These are phyloP conservation scores for Pteronura brasiliensis DNA, from an alignment of 2,113 vertebrate species.

Conservation along the genomic window DNA sequence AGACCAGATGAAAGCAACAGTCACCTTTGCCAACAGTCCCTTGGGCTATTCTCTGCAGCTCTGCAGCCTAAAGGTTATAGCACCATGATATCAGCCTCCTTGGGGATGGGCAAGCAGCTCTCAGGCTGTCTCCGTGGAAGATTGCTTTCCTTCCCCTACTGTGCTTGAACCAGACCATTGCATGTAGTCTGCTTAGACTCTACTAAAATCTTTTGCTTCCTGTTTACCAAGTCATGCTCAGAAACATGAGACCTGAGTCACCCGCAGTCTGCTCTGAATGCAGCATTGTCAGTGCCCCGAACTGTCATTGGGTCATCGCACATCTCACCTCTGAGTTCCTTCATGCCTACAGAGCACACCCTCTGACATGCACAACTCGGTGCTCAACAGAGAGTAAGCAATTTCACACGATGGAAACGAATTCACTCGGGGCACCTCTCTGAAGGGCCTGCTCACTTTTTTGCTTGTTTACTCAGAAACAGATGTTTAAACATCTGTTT, in stretches of 20 bases:
- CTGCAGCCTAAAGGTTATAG: background rate
- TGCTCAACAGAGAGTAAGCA: background rate
- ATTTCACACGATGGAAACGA: background rate
- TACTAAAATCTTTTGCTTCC: background rate
- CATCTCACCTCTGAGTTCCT: background rate
- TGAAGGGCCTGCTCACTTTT: constrained; percentile 15
- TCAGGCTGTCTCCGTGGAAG: background rate
- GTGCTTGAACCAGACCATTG: background rate
- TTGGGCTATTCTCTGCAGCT: background rate
- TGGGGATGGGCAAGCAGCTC: background rate
- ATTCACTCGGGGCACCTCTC: background rate
- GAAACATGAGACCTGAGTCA: background rate
- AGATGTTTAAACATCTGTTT: constrained; percentile 54
- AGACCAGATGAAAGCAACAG: constrained; percentile 37
- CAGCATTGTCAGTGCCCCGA: background rate
- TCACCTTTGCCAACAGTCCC: background rate
- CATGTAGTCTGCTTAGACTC: background rate
- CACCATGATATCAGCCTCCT: constrained; percentile 48
- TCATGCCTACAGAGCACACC: background rate
- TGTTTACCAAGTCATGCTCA: background rate
- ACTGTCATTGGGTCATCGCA: background rate
- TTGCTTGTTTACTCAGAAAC: constrained; percentile 16
- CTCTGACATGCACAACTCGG: background rate
- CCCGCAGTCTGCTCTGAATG: background rate
- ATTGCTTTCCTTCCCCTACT: background rate